Base-by-base conservation (phyloP, 2,888 invertebrate genomes). In the Lasioglossum villosulum region DNA sequence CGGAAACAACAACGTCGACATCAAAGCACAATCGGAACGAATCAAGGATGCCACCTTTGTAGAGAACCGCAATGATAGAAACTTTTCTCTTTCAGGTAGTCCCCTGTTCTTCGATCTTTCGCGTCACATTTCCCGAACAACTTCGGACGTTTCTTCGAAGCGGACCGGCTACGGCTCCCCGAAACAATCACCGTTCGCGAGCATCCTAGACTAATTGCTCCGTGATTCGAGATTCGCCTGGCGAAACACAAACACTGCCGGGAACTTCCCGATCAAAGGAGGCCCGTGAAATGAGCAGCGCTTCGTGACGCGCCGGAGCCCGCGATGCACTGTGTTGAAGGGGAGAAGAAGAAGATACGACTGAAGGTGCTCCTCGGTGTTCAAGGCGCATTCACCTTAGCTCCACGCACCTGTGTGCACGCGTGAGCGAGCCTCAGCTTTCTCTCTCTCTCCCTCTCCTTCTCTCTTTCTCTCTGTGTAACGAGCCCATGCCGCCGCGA, bases 381-480 rank as follows among this genome's bases (percentile, higher is more conserved):
- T 87, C 89, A 90, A 86, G 91, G 93, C 90, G 86, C 93, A 91
- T 92, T 92, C 92, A 93, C 93, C 92, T 92, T 93, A 86, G 82
- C 82, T 88, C 84, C 79, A 89, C 88, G 88, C 88, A 91, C 86
- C 85, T 90, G 88, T 87, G 82, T 91, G 84, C 79, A 89, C 87
- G 90, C 89, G 90, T 88, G 86, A 90, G 72, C 86, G 83, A 27
- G 75, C 80, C 71, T 78, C 86, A 71, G 85, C 76, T 80, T 75
- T 66, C 79, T 74, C 80, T 39, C 27, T 56, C 63, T 66, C 16
- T 59, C 37, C 23, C 23, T 59, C 37, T 71, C 34, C 37, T 23
- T 19, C 34, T 37, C 66, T 37, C 4, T 68, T 19, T 23, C 10
- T 68, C 66, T 66, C 66, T 34, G 0, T 14, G 0, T 30, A 30